These are phyloP conservation scores for Karalla daura DNA, from an alignment of 2,797 vertebrate species.

Conservation along the genomic window DNA sequence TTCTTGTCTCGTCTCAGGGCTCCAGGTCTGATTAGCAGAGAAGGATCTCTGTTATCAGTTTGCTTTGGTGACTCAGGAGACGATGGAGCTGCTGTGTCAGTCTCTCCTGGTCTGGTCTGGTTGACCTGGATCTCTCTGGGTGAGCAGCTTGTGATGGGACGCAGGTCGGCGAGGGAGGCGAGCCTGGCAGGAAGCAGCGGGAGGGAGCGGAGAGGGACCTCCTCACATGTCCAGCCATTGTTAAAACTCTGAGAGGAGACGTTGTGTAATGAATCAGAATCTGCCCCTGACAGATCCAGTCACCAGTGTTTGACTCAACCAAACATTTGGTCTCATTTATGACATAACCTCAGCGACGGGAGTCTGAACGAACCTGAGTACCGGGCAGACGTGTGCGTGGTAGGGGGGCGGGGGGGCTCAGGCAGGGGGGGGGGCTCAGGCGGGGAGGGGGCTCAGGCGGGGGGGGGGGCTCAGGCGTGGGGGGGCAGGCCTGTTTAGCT, in stretches of 20 bases:
- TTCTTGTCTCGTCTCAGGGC: too few relatives aligned
- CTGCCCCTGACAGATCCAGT: background rate
- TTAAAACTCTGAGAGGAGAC: conserved; percentile 4
- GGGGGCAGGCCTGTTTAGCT: too few relatives aligned
- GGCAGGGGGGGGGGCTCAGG: too few relatives aligned
- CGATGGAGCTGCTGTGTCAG: too few relatives aligned
- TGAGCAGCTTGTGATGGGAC: background rate
- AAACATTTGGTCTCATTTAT: conserved; percentile 1
- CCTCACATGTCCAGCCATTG: background rate
- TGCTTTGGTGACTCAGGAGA: too few relatives aligned
- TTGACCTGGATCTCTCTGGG: background rate
- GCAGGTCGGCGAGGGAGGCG: background rate
- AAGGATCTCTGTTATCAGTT: too few relatives aligned
- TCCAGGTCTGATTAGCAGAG: too few relatives aligned
- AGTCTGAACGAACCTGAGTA: conserved; percentile 13
- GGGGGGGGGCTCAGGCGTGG: conserved; percentile 39
- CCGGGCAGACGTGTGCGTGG: conserved; percentile 2
- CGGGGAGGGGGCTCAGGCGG: too few relatives aligned
- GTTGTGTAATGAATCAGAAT: background rate
- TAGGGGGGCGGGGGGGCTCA: too few relatives aligned
- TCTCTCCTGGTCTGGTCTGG: too few relatives aligned
- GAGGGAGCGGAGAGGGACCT: too few relatives aligned
- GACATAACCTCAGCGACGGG: conserved; percentile 3
- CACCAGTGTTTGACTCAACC: background rate
- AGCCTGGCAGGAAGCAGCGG: background rate